phyloP scores from a whole-genome alignment of 2,888 invertebrate species.

The Cheilosia urbana region DNA sequence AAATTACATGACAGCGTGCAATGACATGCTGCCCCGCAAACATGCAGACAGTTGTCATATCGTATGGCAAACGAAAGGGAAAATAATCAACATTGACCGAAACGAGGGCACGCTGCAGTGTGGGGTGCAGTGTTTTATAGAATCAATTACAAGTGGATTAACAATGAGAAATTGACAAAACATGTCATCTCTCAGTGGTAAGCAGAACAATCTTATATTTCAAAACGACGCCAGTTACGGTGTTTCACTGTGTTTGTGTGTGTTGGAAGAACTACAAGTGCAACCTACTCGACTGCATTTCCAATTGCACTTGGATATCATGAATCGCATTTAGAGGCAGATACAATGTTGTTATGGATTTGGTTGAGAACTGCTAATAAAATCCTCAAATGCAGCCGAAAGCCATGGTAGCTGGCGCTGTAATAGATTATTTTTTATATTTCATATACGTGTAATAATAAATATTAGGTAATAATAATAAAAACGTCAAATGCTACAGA shows the following conservation, averaged over 20 bases:
- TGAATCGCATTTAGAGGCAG: background rate
- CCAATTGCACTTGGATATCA: background rate
- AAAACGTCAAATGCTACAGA: no score
- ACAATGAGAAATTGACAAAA: slow-evolving; percentile 56
- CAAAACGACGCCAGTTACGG: background rate
- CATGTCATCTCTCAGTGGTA: slow-evolving; percentile 47
- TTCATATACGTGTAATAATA: no score
- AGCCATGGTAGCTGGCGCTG: no score
- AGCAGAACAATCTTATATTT: slow-evolving; percentile 15
- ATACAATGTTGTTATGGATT: background rate
- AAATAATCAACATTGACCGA: slow-evolving; percentile 51
- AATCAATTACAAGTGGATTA: slow-evolving; percentile 59
- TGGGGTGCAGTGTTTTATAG: slow-evolving; percentile 7
- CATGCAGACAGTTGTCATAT: slow-evolving; percentile 64
- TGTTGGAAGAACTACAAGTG: slow-evolving; percentile 21
- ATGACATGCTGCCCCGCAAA: slow-evolving; percentile 57
- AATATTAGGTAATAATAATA: no score
- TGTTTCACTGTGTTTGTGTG: background rate
- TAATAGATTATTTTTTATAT: no score
- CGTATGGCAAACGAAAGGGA: slow-evolving; percentile 65
- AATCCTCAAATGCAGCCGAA: no score
- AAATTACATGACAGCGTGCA: slow-evolving; percentile 59
- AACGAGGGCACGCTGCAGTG: background rate
- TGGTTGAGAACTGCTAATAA: no score
- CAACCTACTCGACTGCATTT: slow-evolving; percentile 9